phyloP scores from a whole-genome alignment of 2,797 vertebrate genomes.

The Falco berigora region DNA sequence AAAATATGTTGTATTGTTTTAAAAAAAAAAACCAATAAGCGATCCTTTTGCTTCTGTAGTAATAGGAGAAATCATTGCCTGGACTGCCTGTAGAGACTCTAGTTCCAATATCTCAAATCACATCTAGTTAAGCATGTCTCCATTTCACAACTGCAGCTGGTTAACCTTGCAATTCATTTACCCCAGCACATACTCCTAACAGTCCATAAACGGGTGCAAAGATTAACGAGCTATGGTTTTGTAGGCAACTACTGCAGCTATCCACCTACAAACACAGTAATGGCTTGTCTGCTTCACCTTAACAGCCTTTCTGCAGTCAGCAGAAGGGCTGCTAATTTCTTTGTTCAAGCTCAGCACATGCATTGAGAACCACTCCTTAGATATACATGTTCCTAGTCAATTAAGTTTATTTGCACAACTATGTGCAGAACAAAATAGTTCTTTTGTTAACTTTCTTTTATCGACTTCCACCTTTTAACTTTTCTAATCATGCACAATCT shows the following conservation, averaged over 20 bases:
- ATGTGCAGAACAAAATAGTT: background rate
- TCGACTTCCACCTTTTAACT: background rate
- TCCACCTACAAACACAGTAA: background rate
- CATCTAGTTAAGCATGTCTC: constrained; percentile 14
- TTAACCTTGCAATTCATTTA: background rate
- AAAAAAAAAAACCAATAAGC: background rate
- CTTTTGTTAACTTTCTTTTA: background rate
- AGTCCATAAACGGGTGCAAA: background rate
- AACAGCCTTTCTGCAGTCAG: background rate
- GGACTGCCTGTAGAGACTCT: background rate
- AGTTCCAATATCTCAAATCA: background rate
- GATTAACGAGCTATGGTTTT: background rate
- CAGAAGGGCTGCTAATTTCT: background rate
- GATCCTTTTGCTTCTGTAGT: background rate
- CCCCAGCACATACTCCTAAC: background rate
- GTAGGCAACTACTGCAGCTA: background rate
- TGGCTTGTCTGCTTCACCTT: background rate
- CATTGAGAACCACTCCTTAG: background rate
- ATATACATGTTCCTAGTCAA: background rate
- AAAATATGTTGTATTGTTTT: background rate
- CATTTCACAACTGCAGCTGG: background rate
- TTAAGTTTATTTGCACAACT: background rate
- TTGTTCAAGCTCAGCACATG: background rate
- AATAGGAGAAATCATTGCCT: background rate
- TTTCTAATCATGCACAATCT: background rate